Evolutionary conservation across 2,888 invertebrate genomes (phyloP), one percentile per base, ranked within the genome.

Genomic region (Eurois occulta): DNA sequence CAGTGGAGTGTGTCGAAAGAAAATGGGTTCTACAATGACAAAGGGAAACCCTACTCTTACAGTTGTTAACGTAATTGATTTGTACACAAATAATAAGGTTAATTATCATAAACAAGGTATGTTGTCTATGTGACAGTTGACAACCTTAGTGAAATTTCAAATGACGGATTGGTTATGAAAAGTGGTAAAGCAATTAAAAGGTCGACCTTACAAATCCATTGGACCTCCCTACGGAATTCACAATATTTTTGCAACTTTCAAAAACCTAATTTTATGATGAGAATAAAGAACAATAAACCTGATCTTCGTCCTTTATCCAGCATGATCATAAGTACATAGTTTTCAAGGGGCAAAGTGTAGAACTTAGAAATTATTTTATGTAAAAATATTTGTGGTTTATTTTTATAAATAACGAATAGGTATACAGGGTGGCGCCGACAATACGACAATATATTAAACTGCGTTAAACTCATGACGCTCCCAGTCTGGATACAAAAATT

Each of bases 281-380:
- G 11, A 78, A 78, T 41, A n/a, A 78, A 48, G 11, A 78, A 41
- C 18, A 32, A 48, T 46, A 77, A 28, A 35, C 21, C 24, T n/a
- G 0, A 41, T 48, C 48, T 48, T 24, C 21, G 24, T 48, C 21
- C 2, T 24, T 24, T 48, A 48, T 48, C 18, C 8, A 43, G 52
- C 24, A 70, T 48, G 10, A 48, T 70, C 2, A 38, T 38, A 80
- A 64, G 28, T n/a, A n/a, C 5, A 80, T 66, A 75, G 28, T 28
- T 35, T 38, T 24, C 43, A 80, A 72, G 58, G 13, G n/a, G 5
- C 18, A 60, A 58, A 48, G 18, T 32, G 41, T 60, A 24, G 11
- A 60, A 41, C 32, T 18, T 18, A 43, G 35, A 41, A 43, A 4
- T 43, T 18, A 24, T 13, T 55, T 41, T 55, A 32, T 32, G 18